Conservation (phyloP, 2,113 vertebrate genomes). For the Neogale vison region DNA sequence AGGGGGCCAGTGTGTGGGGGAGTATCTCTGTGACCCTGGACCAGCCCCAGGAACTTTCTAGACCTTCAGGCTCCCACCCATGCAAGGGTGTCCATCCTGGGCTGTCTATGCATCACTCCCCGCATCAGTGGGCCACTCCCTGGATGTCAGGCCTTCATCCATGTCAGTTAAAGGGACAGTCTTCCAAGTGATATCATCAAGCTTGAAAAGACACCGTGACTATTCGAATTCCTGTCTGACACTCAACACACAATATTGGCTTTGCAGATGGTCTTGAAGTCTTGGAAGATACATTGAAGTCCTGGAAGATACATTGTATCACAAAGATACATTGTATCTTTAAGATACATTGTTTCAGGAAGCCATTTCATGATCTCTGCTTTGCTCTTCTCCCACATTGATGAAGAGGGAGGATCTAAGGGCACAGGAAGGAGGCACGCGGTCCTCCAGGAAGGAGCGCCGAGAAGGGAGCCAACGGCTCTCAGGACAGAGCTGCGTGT, state of each 20-base stretch:
- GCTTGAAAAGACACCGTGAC: fast-evolving
- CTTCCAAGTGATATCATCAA: no score
- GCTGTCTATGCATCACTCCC: fast-evolving
- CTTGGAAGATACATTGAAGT: no score
- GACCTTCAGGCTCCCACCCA: neutral
- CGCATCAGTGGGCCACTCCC: fast-evolving
- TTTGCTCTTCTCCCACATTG: fast-evolving
- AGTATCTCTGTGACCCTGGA: neutral
- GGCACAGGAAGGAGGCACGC: fast-evolving
- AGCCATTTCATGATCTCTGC: fast-evolving
- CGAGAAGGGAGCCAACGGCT: fast-evolving
- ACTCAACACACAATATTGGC: neutral
- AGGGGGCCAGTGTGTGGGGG: no score
- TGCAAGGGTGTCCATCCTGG: fast-evolving
- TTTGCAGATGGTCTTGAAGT: neutral
- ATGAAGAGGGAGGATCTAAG: fast-evolving
- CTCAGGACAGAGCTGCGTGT: neutral
- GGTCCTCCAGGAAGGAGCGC: neutral
- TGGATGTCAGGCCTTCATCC: neutral
- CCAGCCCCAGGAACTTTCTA: no score
- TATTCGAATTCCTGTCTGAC: no score
- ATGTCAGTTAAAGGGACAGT: neutral
- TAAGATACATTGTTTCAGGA: fast-evolving
- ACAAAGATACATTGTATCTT: no score
- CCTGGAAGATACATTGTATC: fast-evolving